Conservation (phyloP, 1,140 invertebrate species). For the Periplaneta americana region DNA sequence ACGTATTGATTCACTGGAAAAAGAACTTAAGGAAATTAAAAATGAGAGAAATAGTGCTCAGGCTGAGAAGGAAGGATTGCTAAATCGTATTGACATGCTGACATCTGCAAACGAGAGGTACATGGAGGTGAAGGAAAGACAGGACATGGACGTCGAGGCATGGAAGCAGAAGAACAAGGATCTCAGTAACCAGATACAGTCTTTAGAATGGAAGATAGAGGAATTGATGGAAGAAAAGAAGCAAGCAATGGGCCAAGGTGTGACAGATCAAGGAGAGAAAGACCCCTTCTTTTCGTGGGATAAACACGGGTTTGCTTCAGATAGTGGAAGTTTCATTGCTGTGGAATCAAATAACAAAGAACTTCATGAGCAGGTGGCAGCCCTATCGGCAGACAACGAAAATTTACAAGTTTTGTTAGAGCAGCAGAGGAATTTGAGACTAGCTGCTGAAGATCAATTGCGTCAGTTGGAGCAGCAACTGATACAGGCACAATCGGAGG, state of each 20-base stretch:
- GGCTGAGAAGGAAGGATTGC: constrained; percentile 56
- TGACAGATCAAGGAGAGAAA: background rate
- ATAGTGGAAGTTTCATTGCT: constrained; percentile 20
- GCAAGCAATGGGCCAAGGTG: background rate
- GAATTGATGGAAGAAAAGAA: constrained; percentile 52
- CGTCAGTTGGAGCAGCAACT: background rate
- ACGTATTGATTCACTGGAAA: constrained; percentile 59
- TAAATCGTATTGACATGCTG: constrained; percentile 67
- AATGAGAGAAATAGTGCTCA: constrained; percentile 51
- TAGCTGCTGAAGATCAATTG: constrained; percentile 3
- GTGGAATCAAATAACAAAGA: constrained; percentile 2
- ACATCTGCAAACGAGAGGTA: constrained; percentile 70
- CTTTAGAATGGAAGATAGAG: constrained; percentile 34
- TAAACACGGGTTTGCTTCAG: background rate
- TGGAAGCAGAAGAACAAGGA: constrained; percentile 64
- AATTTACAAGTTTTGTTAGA: constrained; percentile 4
- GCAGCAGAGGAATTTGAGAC: constrained; percentile 4
- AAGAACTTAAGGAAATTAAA: constrained; percentile 50
- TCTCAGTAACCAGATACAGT: constrained; percentile 47
- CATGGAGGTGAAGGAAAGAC: constrained; percentile 70
- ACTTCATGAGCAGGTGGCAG: constrained; percentile 16
- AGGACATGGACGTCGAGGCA: constrained; percentile 62
- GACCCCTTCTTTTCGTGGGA: background rate
- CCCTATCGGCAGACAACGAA: constrained; percentile 18
- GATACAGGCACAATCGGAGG: background rate